Conservation (phyloP, 2,888 invertebrate species). For the Cepaea hortensis region DNA sequence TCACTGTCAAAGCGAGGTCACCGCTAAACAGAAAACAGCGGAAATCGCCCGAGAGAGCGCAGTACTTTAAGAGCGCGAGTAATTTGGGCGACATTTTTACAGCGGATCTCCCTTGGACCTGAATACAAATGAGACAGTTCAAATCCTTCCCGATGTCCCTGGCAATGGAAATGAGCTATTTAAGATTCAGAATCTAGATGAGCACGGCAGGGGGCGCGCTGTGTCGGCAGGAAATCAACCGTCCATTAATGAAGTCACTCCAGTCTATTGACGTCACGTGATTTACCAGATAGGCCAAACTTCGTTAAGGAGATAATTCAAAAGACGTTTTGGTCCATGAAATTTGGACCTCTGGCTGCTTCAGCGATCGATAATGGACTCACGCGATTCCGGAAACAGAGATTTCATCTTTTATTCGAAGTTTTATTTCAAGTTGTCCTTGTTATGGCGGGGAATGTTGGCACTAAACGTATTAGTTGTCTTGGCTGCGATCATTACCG, state of each 20-base stretch:
- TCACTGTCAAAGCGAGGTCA: no score
- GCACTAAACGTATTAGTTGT: no score
- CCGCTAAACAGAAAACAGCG: background rate
- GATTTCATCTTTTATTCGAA: background rate
- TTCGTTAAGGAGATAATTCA: background rate
- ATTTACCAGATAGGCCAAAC: background rate
- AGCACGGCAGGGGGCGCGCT: no score
- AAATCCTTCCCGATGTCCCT: background rate
- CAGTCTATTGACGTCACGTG: background rate
- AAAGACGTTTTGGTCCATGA: slow-evolving; percentile 9
- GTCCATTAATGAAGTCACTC: slow-evolving; percentile 7
- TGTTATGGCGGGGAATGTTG: no score
- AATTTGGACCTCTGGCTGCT: background rate
- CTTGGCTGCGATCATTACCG: no score
- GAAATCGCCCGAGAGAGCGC: background rate
- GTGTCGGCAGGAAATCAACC: background rate
- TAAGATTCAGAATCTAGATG: no score
- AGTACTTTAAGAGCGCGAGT: background rate
- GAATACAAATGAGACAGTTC: slow-evolving; percentile 15
- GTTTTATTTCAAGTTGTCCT: no score
- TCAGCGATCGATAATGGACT: background rate
- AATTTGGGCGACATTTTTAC: background rate
- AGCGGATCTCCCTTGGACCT: background rate
- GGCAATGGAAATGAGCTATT: background rate
- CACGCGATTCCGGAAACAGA: background rate